A percentile compares a stretch with the other conserved stretches of the same genome.
Conservation (phyloP, 2,888 invertebrate species). For the Luffia ferchaultella region DNA sequence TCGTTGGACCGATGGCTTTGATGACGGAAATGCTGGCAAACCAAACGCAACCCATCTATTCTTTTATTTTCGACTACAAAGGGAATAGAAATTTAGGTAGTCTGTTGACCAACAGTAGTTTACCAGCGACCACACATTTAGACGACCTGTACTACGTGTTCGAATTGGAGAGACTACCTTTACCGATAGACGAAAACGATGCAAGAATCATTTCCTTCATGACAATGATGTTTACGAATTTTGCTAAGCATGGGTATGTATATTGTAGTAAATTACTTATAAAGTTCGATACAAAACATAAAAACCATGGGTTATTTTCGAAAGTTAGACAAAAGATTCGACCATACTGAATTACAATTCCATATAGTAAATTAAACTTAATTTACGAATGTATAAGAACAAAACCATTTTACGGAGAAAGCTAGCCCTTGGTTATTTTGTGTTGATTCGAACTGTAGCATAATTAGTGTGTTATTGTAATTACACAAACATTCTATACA, state of each 20-base stretch:
- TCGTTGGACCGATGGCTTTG: slow-evolving; percentile 44
- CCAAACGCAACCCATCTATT: slow-evolving; percentile 30
- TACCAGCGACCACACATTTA: slow-evolving; percentile 39
- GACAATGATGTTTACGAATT: slow-evolving; percentile 60
- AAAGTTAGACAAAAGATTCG: too few relatives aligned
- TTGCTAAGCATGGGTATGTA: slow-evolving; percentile 53
- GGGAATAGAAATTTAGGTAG: slow-evolving; percentile 48
- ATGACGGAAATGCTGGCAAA: slow-evolving; percentile 42
- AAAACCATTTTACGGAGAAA: too few relatives aligned
- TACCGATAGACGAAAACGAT: slow-evolving; percentile 49
- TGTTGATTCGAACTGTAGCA: too few relatives aligned
- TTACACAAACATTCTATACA: too few relatives aligned
- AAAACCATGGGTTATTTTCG: too few relatives aligned
- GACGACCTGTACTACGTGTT: slow-evolving; percentile 52
- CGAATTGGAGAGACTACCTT: slow-evolving; percentile 40
- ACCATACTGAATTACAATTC: too few relatives aligned
- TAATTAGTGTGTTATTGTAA: too few relatives aligned
- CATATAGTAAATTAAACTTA: too few relatives aligned
- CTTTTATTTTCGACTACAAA: slow-evolving; percentile 47
- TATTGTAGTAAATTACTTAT: too few relatives aligned
- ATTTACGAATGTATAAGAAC: too few relatives aligned
- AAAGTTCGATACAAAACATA: too few relatives aligned
- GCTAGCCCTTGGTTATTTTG: too few relatives aligned
- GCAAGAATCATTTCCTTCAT: slow-evolving; percentile 49
- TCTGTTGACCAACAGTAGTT: slow-evolving; percentile 40